Conservation (phyloP, 2,113 vertebrate genomes). For the Macrotis lagotis region DNA sequence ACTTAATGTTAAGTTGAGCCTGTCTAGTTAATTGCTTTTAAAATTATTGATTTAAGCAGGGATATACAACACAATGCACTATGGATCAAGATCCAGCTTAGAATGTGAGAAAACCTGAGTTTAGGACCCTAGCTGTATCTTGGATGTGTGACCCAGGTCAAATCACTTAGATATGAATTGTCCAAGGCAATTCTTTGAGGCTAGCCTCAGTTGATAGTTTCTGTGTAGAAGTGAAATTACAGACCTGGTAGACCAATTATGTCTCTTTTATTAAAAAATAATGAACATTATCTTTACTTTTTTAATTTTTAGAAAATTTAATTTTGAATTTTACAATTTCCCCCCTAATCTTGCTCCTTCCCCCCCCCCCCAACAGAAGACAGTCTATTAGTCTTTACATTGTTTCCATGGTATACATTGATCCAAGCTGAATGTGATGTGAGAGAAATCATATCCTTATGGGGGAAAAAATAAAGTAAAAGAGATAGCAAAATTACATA, state of each 20-base stretch:
- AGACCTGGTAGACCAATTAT: background rate
- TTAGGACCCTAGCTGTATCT: background rate
- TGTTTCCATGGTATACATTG: too few species aligned
- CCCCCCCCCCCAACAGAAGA: too few species aligned
- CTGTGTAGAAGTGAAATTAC: background rate
- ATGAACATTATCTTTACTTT: too few species aligned
- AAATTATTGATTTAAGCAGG: background rate
- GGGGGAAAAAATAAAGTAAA: too few species aligned
- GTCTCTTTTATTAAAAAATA: background rate
- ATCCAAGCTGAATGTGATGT: too few species aligned
- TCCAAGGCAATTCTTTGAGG: background rate
- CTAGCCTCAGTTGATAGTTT: background rate
- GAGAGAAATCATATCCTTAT: too few species aligned
- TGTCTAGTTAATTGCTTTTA: slow-evolving; percentile 25
- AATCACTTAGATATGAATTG: background rate
- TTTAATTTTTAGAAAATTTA: too few species aligned
- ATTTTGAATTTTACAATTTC: too few species aligned
- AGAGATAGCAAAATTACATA: too few species aligned
- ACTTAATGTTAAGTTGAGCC: background rate
- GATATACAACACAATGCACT: background rate
- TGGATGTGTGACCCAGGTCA: background rate
- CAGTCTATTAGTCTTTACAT: too few species aligned
- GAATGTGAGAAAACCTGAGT: background rate
- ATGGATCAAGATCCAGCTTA: background rate
- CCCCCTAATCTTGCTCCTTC: too few species aligned